Evolutionary conservation across 2,113 vertebrate species (phyloP).

Genomic region (Pongo pygmaeus): DNA sequence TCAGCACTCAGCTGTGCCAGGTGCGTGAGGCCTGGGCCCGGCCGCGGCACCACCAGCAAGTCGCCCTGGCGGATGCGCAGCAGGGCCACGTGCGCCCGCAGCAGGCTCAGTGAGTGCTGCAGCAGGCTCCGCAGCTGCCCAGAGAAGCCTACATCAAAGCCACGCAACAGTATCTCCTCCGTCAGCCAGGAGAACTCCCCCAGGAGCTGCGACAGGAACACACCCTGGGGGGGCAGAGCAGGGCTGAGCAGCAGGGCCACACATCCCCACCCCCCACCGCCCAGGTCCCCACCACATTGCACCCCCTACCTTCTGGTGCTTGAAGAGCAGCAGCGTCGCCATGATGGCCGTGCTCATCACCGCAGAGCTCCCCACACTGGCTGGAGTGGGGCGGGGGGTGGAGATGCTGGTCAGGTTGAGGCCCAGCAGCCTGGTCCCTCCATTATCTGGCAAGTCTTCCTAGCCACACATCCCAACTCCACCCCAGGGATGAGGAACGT

Average conservation of each 20-base stretch:
- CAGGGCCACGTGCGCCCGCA: constrained; percentile 81
- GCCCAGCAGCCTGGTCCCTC: not conserved
- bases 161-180: constrained; percentile 90
- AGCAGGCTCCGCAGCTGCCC: constrained; percentile 86
- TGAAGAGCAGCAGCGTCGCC: constrained; percentile 89
- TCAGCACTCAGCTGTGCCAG: constrained; percentile 83
- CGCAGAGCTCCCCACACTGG: constrained; percentile 84
- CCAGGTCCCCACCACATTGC: fast-evolving
- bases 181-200: constrained; percentile 89
- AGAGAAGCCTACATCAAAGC: constrained; percentile 89
- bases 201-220: constrained; percentile 86
- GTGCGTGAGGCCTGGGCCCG: constrained; percentile 68
- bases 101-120: constrained; percentile 84
- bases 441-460: not conserved
- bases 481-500: not conserved
- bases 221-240: constrained; percentile 81
- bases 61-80: constrained; percentile 74
- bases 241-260: not conserved
- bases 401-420: not conserved
- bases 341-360: constrained; percentile 89
- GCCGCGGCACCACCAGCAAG: constrained; percentile 77
- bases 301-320: constrained; percentile 85
- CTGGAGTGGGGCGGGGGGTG: constrained; percentile 73
- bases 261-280: not conserved
- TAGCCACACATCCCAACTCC: not conserved